phyloP scores from a whole-genome alignment of 2,113 vertebrate species.

The Prunella himalayana region DNA sequence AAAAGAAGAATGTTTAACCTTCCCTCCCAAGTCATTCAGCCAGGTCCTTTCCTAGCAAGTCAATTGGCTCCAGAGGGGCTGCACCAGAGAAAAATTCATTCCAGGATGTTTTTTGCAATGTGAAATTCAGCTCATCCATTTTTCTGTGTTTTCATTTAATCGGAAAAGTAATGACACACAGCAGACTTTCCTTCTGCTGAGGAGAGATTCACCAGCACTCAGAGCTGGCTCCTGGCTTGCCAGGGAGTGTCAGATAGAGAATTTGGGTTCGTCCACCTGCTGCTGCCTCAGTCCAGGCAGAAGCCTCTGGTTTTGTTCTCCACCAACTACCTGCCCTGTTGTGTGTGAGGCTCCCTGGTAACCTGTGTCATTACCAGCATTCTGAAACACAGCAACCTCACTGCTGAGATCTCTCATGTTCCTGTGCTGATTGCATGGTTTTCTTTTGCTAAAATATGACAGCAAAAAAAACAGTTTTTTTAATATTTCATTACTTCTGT shows the following conservation, averaged over 20 bases:
- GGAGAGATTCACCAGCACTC: not conserved
- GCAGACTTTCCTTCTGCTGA: not conserved
- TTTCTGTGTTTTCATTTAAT: not conserved
- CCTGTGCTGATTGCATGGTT: not conserved
- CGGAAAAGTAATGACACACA: not conserved
- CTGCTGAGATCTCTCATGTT: not conserved
- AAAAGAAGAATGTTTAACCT: constrained; percentile 46
- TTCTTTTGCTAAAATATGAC: constrained; percentile 1
- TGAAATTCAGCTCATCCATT: not conserved
- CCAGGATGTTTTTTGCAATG: not conserved
- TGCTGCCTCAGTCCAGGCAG: not conserved
- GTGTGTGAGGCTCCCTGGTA: not conserved
- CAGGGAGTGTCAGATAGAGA: not conserved
- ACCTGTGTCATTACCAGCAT: not conserved
- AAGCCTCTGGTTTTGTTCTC: not conserved
- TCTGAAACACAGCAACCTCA: not conserved
- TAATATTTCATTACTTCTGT: not conserved
- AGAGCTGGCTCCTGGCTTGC: not conserved
- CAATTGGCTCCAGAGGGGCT: constrained; percentile 41
- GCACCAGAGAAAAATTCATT: not conserved
- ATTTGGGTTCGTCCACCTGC: not conserved
- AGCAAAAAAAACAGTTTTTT: not conserved
- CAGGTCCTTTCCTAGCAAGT: not conserved
- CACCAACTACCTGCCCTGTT: not conserved
- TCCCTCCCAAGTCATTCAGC: constrained; percentile 18